Conservation (phyloP, 2,113 vertebrate genomes). For the Xyliphius kryptos region DNA sequence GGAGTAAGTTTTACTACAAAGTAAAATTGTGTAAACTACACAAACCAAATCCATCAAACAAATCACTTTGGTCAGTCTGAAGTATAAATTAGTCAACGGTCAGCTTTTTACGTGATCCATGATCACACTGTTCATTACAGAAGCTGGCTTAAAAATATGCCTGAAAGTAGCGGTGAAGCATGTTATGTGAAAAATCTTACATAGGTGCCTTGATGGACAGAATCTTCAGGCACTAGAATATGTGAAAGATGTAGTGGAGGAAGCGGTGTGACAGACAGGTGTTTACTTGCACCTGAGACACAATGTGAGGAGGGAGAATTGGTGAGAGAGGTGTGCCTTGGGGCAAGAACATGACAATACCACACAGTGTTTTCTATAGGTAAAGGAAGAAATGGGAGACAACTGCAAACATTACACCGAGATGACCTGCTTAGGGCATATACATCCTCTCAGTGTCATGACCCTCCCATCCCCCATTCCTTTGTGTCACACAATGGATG, state of each 20-base stretch:
- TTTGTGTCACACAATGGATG: conserved; percentile 50
- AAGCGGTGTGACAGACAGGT: conserved; percentile 49
- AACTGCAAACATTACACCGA: conserved; percentile 47
- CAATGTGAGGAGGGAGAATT: conserved; percentile 40
- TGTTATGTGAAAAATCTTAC: too few species aligned
- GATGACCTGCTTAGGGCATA: conserved; percentile 22
- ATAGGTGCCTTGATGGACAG: too few species aligned
- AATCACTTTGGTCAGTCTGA: too few species aligned
- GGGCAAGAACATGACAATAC: conserved; percentile 45
- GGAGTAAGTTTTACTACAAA: too few species aligned
- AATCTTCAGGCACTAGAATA: too few species aligned
- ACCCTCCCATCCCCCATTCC: conserved; percentile 39
- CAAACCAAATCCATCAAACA: too few species aligned
- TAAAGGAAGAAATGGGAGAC: conserved; percentile 52
- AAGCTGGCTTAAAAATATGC: too few species aligned
- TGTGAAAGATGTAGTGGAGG: conserved; percentile 10
- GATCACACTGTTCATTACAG: too few species aligned
- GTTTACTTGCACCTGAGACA: conserved; percentile 40
- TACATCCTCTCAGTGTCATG: conserved; percentile 48
- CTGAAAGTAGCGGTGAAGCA: too few species aligned
- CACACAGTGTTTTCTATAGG: conserved; percentile 44
- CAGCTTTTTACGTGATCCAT: too few species aligned
- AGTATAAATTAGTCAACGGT: too few species aligned
- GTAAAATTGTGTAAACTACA: too few species aligned
- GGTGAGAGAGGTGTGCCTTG: conserved; percentile 30